These are phyloP conservation scores for Rhyacophila evoluta DNA, from an alignment of 2,888 invertebrate species.

Conservation along the genomic window DNA sequence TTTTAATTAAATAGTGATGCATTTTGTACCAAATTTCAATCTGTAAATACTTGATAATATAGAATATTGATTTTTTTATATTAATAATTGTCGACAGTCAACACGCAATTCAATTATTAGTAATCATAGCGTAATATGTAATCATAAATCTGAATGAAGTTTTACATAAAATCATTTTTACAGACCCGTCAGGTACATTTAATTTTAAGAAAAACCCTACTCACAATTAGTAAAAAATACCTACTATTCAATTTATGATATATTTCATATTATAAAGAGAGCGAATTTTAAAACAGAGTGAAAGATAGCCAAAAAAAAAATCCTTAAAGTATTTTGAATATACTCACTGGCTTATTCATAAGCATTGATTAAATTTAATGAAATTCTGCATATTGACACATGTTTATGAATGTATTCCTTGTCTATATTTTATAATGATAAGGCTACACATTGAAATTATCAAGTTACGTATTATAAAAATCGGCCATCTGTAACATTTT, in stretches of 20 bases:
- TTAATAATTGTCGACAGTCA: constrained; percentile 6
- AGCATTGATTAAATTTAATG: neutral
- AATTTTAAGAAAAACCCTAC: constrained; percentile 26
- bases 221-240: neutral
- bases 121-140: neutral
- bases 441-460: neutral
- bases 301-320: neutral
- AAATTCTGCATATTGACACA: neutral
- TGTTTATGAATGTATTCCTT: neutral
- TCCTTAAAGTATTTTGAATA: neutral
- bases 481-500: constrained; percentile 7
- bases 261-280: constrained; percentile 23
- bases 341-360: neutral
- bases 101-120: neutral
- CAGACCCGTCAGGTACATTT: constrained; percentile 15
- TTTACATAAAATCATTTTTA: neutral
- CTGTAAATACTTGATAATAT: neutral
- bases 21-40: neutral
- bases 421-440: neutral
- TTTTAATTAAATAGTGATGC: neutral
- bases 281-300: constrained; percentile 23
- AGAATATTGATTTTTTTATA: neutral
- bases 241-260: neutral
- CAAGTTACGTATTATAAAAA: constrained; percentile 5
- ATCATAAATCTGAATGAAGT: neutral